These are phyloP conservation scores for Athrips mouffetella DNA, from an alignment of 2,888 invertebrate genomes.

Conservation along the genomic window DNA sequence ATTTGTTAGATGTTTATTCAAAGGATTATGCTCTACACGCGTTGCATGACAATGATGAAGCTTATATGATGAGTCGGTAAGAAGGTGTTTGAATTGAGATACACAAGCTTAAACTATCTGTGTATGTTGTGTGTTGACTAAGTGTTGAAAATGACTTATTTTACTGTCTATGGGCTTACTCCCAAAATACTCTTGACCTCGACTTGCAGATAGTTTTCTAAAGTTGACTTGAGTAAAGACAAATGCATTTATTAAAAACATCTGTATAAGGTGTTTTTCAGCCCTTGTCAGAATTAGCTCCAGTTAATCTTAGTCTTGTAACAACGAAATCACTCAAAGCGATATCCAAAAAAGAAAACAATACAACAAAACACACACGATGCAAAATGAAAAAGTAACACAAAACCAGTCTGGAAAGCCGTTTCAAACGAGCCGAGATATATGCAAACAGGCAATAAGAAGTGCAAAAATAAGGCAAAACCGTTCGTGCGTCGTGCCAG, in stretches of 20 bases:
- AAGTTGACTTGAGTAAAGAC: too few relatives aligned
- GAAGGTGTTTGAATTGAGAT: too few relatives aligned
- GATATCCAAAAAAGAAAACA: conserved; percentile 11
- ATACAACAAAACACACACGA: conserved; percentile 37
- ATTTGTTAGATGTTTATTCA: conserved; percentile 27
- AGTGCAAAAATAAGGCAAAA: conserved; percentile 55
- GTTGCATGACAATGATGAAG: conserved; percentile 12
- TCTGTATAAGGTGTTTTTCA: too few relatives aligned
- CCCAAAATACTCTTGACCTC: too few relatives aligned
- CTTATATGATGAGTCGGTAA: background rate
- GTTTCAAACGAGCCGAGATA: conserved; percentile 52
- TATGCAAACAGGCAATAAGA: conserved; percentile 64
- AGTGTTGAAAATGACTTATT: too few relatives aligned
- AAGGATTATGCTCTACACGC: conserved; percentile 22
- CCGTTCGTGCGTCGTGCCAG: conserved; percentile 41
- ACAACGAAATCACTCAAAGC: conserved; percentile 15
- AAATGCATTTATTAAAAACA: too few relatives aligned
- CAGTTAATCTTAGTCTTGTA: background rate
- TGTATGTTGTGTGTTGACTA: too few relatives aligned
- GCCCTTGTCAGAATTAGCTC: too few relatives aligned
- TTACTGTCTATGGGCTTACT: too few relatives aligned
- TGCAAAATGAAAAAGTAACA: conserved; percentile 44
- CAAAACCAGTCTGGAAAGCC: conserved; percentile 47
- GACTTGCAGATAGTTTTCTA: too few relatives aligned
- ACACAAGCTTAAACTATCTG: too few relatives aligned